phyloP scores from a whole-genome alignment of 2,113 vertebrate genomes.

The Rhinoderma darwinii region DNA sequence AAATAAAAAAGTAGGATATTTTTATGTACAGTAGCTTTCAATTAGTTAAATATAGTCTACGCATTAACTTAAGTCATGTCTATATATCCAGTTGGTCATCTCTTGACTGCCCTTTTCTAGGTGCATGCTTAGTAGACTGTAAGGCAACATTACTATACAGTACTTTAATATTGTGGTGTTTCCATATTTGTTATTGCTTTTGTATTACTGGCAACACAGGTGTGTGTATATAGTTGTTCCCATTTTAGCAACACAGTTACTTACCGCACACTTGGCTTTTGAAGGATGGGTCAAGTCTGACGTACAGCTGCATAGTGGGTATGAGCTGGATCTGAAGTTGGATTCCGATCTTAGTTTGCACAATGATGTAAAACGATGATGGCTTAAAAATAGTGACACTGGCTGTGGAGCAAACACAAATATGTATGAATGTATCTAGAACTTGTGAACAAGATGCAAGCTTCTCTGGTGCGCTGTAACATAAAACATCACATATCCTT shows the following conservation, averaged over 20 bases:
- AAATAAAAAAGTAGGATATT: too few species aligned
- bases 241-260: slow-evolving; percentile 55
- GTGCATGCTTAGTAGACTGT: too few species aligned
- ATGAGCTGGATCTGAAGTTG: slow-evolving; percentile 71
- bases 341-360: slow-evolving; percentile 69
- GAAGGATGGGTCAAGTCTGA: slow-evolving; percentile 61
- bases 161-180: too few species aligned
- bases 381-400: slow-evolving; percentile 68
- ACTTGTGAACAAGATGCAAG: background rate
- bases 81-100: too few species aligned
- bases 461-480: background rate
- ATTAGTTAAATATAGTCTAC: too few species aligned
- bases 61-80: too few species aligned
- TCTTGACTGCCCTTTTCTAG: too few species aligned
- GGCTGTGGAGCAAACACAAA: slow-evolving; percentile 17
- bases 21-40: too few species aligned
- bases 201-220: too few species aligned
- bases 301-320: slow-evolving; percentile 73
- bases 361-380: slow-evolving; percentile 70
- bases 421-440: background rate
- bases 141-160: too few species aligned
- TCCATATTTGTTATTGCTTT: too few species aligned
- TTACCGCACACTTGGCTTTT: slow-evolving; percentile 66
- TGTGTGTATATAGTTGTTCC: background rate
- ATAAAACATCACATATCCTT: background rate